Conservation (phyloP, 2,888 invertebrate genomes). For the Parnassius mnemosyne region DNA sequence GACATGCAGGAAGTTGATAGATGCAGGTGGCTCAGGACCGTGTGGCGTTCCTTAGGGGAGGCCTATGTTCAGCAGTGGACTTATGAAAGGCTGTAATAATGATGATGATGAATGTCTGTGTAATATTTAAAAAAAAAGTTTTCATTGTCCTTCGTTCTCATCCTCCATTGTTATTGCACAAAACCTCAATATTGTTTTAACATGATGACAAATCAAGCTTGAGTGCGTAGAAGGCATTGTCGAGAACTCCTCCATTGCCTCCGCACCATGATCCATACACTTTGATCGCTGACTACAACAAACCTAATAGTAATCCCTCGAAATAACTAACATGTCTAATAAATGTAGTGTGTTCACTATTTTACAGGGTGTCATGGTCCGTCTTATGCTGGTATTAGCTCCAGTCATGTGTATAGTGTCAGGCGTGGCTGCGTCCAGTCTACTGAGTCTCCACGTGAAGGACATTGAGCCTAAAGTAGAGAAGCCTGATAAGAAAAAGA, state of each 20-base stretch:
- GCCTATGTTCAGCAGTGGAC: no score
- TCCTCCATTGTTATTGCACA: no score
- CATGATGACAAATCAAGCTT: conserved; percentile 65
- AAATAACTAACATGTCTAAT: conserved; percentile 24
- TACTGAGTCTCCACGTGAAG: conserved; percentile 92
- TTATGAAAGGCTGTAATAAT: no score
- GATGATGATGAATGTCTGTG: no score
- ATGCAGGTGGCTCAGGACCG: no score
- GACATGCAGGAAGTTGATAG: no score
- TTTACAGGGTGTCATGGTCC: conserved; percentile 97
- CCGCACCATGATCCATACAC: conserved; percentile 78
- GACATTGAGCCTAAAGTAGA: conserved; percentile 86
- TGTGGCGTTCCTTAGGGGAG: no score
- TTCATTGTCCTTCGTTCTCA: no score
- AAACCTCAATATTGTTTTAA: not conserved
- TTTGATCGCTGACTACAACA: conserved; percentile 81
- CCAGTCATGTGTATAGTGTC: conserved; percentile 99
- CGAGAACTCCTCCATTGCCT: conserved; percentile 58
- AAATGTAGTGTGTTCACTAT: conserved; percentile 25
- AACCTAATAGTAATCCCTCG: not conserved
- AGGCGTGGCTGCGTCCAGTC: conserved; percentile 95
- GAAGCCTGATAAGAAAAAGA: conserved; percentile 83
- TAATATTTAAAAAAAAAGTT: no score
- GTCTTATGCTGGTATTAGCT: conserved; percentile 97
- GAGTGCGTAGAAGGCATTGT: conserved; percentile 66